Percentiles rank a stretch among this genome's conserved stretches.
Evolutionary conservation across 2,797 vertebrate genomes (phyloP).

Genomic region (Steatocranus sp.): DNA sequence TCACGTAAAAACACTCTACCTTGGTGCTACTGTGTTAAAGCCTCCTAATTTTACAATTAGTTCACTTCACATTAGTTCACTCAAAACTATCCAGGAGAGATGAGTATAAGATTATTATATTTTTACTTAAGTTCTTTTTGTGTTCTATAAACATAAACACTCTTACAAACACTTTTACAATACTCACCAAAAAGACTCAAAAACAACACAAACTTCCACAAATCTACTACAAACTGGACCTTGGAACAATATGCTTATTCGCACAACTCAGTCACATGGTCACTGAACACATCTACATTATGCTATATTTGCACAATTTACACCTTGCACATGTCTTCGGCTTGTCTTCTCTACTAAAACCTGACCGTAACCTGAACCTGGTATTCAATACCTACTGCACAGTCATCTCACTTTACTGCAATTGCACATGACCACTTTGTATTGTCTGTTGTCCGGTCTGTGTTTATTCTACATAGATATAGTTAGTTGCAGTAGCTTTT

Average conservation of each 20-base stretch:
- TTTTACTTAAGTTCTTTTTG: rapidly evolving
- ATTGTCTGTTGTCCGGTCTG: not conserved
- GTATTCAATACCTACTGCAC: not conserved
- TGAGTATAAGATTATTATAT: rapidly evolving
- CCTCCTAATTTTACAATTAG: not conserved
- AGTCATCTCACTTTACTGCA: too few relatives aligned
- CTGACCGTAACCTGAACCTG: not conserved
- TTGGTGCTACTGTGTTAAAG: not conserved
- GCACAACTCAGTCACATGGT: too few relatives aligned
- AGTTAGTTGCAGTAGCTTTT: not conserved
- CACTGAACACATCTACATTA: too few relatives aligned
- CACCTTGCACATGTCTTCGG: too few relatives aligned
- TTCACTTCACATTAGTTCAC: too few relatives aligned
- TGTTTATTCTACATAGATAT: not conserved
- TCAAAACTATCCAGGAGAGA: not conserved
- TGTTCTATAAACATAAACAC: not conserved
- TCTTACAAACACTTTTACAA: rapidly evolving
- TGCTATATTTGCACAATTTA: too few relatives aligned
- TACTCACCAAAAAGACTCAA: not conserved
- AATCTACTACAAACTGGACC: too few relatives aligned
- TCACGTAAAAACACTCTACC: rapidly evolving
- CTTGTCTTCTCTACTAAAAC: too few relatives aligned
- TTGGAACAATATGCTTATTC: too few relatives aligned
- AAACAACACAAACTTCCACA: too few relatives aligned
- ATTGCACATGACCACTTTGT: rapidly evolving